Conservation (phyloP, 2,113 vertebrate genomes). For the Phainopepla nitens region DNA sequence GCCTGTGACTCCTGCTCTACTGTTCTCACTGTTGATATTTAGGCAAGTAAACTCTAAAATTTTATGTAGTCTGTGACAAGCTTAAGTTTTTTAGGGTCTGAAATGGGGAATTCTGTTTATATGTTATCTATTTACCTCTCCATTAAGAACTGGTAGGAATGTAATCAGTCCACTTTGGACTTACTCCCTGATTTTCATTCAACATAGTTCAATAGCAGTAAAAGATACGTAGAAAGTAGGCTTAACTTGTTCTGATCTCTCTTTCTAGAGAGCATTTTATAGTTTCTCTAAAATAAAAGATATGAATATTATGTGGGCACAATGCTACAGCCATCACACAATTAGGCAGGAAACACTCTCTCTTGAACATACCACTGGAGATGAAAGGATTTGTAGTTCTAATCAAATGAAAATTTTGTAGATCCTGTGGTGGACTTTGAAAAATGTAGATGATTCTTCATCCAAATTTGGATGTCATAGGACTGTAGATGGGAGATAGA, state of each 20-base stretch:
- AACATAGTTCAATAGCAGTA: background rate
- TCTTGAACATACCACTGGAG: background rate
- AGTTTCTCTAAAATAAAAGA: background rate
- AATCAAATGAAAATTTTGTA: background rate
- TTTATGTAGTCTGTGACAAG: background rate
- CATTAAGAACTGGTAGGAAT: background rate
- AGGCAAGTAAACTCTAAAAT: background rate
- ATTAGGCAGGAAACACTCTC: background rate
- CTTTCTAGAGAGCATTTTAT: background rate
- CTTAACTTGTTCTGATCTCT: background rate
- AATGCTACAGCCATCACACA: rapidly evolving
- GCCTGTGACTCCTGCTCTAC: background rate
- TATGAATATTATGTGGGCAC: rapidly evolving
- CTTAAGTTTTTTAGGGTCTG: background rate
- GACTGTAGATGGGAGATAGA: background rate
- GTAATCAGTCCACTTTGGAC: background rate
- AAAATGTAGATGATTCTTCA: background rate
- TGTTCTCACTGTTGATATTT: background rate
- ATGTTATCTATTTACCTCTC: background rate
- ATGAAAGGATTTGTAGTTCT: background rate
- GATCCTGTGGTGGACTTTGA: background rate
- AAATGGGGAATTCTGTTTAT: background rate
- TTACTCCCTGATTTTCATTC: background rate
- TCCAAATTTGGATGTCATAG: background rate
- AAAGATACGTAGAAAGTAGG: background rate